Conservation (phyloP, 2,888 invertebrate species). For the Aleiodes alternator region DNA sequence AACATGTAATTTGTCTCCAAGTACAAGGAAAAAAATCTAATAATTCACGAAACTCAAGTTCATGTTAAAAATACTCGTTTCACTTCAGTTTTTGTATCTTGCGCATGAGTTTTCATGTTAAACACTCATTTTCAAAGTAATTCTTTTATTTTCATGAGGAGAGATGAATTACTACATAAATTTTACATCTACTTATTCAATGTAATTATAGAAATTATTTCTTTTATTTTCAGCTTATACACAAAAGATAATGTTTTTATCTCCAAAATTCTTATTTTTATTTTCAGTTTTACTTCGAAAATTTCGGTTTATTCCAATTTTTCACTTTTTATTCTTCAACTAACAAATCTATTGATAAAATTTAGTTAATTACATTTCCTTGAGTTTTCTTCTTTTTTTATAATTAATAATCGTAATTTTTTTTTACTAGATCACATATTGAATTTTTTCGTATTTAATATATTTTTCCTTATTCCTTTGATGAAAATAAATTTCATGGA, state of each 20-base stretch:
- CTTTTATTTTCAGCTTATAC: not conserved
- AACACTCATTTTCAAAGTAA: not conserved
- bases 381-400: not conserved
- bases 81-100: not conserved
- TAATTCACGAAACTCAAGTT: not conserved
- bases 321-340: not conserved
- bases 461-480: not conserved
- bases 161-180: constrained; percentile 11
- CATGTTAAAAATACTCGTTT: constrained; percentile 19
- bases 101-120: not conserved
- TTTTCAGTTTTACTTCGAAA: no score
- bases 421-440: not conserved
- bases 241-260: not conserved
- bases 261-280: not conserved
- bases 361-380: not conserved
- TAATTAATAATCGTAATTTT: no score
- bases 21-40: not conserved
- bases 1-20: not conserved
- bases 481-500: constrained; percentile 2
- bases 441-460: not conserved
- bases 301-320: not conserved
- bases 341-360: not conserved
- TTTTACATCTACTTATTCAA: not conserved
- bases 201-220: constrained; percentile 12
- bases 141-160: constrained; percentile 24